Evolutionary conservation across 2,888 invertebrate genomes (phyloP).

Genomic region (Phania funesta): DNA sequence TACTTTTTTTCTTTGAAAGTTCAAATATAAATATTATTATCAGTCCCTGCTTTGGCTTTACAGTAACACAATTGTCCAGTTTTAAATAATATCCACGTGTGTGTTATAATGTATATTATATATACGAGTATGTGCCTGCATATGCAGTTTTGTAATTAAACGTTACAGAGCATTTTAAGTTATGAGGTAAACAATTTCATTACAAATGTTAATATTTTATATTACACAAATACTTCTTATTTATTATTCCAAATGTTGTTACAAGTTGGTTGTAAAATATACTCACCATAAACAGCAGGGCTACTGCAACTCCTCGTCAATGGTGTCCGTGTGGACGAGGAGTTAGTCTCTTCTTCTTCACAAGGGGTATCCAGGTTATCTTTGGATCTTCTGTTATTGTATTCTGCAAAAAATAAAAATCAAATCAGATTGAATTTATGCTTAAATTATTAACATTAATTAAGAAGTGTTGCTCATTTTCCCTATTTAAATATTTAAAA

Average conservation of each 20-base stretch:
- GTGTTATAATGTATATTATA: no score
- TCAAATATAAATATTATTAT: no score
- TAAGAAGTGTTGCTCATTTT: neutral
- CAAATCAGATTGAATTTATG: neutral
- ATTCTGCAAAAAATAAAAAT: conserved; percentile 82
- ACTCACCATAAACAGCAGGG: conserved; percentile 81
- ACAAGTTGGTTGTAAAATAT: neutral
- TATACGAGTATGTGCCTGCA: neutral
- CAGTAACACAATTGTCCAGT: no score
- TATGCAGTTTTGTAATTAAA: neutral
- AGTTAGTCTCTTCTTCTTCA: conserved; percentile 83
- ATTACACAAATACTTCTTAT: neutral
- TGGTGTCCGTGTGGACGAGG: conserved; percentile 79
- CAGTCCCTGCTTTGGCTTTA: no score
- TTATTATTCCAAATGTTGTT: neutral
- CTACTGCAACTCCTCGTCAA: conserved; percentile 82
- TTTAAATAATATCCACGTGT: no score
- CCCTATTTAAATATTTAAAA: no score
- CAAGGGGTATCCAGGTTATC: conserved; percentile 83
- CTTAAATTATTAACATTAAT: neutral
- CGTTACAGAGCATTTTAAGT: conserved; percentile 1
- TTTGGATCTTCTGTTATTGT: conserved; percentile 84
- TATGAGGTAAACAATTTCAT: conserved; percentile 18
- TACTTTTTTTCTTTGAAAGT: no score
- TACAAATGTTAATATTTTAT: no score